These are phyloP conservation scores for Eristalis pertinax DNA, from an alignment of 2,888 invertebrate genomes.

Conservation along the genomic window DNA sequence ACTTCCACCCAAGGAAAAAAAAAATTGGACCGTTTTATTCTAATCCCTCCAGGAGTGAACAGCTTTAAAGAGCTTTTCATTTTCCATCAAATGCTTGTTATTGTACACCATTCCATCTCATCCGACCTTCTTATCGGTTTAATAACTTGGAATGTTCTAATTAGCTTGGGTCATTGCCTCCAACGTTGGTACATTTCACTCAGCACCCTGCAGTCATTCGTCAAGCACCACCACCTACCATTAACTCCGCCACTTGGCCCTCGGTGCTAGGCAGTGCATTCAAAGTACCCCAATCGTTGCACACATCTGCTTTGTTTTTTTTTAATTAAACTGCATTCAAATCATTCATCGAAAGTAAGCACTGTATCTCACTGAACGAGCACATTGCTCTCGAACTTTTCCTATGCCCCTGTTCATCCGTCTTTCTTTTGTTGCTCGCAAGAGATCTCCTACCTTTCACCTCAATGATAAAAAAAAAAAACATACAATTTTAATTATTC, in stretches of 20 bases:
- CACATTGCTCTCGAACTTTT: constrained; percentile 6
- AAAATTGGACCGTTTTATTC: too few species aligned
- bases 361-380: neutral
- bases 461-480: constrained; percentile 15
- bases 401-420: neutral
- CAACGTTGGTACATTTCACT: neutral
- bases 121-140: neutral
- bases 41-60: too few species aligned
- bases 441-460: constrained; percentile 52
- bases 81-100: too few species aligned
- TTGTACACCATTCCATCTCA: neutral
- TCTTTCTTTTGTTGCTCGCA: neutral
- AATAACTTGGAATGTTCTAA: neutral
- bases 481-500: constrained; percentile 51
- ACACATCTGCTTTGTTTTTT: neutral
- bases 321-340: neutral
- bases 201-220: neutral
- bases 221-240: neutral
- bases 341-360: neutral
- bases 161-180: neutral
- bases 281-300: neutral
- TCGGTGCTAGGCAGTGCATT: neutral
- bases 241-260: neutral
- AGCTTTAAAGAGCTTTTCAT: too few species aligned
- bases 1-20: too few species aligned